Conservation (phyloP, 2,113 vertebrate species). For the Eira barbara region DNA sequence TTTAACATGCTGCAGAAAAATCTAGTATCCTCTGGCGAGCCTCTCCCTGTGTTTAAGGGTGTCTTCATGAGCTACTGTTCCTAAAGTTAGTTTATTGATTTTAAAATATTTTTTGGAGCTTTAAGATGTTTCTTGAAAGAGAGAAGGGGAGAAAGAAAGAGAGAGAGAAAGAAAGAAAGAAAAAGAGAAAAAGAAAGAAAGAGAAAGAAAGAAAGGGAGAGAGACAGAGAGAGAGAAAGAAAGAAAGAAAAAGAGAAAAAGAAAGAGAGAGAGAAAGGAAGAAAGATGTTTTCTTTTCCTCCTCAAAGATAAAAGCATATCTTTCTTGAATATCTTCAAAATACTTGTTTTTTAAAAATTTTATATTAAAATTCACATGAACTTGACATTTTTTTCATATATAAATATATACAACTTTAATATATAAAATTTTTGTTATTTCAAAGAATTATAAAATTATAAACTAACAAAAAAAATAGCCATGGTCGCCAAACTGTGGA, state of each 20-base stretch:
- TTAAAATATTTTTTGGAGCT: background rate
- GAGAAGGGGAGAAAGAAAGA: too few relatives aligned
- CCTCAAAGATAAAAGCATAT: background rate
- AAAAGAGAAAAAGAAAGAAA: fast-evolving
- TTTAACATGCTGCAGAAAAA: too few relatives aligned
- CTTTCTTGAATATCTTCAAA: background rate
- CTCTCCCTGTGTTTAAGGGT: background rate
- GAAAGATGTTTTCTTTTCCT: background rate
- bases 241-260: too few relatives aligned
- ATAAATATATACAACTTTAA: too few relatives aligned
- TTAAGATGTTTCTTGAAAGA: background rate
- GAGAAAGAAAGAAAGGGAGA: too few relatives aligned
- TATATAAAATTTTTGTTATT: too few relatives aligned
- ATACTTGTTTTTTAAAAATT: background rate
- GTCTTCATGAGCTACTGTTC: background rate
- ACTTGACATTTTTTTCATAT: background rate
- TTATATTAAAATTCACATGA: background rate
- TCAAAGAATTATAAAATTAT: too few relatives aligned
- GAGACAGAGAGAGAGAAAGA: too few relatives aligned
- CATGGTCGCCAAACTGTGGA: too few relatives aligned
- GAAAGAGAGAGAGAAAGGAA: too few relatives aligned
- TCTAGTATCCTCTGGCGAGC: background rate
- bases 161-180: fast-evolving
- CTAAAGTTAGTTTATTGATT: background rate
- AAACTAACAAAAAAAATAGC: too few relatives aligned